Evolutionary conservation across 1,140 invertebrate genomes (phyloP), one percentile per base, ranked within the genome.

Genomic region (Chironomus tepperi): DNA sequence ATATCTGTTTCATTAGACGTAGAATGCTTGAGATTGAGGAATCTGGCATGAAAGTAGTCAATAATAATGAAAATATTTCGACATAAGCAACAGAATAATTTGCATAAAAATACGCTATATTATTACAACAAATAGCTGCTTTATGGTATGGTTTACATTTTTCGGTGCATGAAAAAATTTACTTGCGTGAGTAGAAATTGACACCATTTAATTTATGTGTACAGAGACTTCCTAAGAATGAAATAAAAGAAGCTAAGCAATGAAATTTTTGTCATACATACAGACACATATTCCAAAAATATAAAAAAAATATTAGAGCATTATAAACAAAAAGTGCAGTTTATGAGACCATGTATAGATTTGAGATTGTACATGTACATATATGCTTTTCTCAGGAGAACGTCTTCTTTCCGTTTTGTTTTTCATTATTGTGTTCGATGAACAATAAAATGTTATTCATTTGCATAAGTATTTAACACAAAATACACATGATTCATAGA

Each of bases 81-180:
- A 34, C 24, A 34, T 34, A 34, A 34, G 24, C 24, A 34, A 34
- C 24, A 34, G 24, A 34, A 34, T 34, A 34, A 34, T 34, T 34
- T 34, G 24, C 24, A 34, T 34, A 34, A 34, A 34, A 34, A 34
- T 34, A 34, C 24, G 24, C 24, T 34, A 34, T 34, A 34, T 34
- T 34, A 34, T 34, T 34, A 34, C 24, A 34, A 34, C 24, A 34
- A 34, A 34, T 34, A 34, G 24, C 24, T 34, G 24, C 24, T 34
- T 34, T 34, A 34, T 34, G 24, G 24, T 34, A 34, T 34, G 24
- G 24, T 34, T 34, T 34, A 34, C 24, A 34, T 34, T 34, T 34
- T 57, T 12, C 10, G n/a, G 47, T 57, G 47, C 47, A 57, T 57
- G 47, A 57, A 57, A 57, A n/a, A 57, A 57, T 57, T 57, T 57